A percentile compares a stretch with the other conserved stretches of the same genome.
Conservation (phyloP, 2,888 invertebrate species). For the Brachyptera putata region DNA sequence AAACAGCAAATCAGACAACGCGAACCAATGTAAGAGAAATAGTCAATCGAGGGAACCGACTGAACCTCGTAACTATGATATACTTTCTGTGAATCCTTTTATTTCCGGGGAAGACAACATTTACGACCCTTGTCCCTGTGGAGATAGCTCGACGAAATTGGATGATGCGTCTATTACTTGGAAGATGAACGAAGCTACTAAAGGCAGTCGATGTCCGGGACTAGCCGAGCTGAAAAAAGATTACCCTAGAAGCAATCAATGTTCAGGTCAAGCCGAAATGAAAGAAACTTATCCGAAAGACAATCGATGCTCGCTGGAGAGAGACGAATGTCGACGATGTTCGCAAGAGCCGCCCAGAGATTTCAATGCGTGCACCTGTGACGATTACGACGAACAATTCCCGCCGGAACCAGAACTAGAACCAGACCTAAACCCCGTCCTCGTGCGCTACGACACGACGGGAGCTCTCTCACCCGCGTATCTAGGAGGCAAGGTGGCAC, state of each 20-base stretch:
- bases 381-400: neutral
- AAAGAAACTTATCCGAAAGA: too few species aligned
- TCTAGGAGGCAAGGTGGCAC: neutral
- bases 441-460: slow-evolving; percentile 23
- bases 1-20: slow-evolving; percentile 22
- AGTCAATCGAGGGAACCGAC: neutral
- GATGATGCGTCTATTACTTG: neutral
- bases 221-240: too few species aligned
- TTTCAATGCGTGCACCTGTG: neutral
- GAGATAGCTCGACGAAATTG: neutral
- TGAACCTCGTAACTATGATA: neutral
- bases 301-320: too few species aligned
- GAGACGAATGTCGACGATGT: too few species aligned
- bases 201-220: too few species aligned
- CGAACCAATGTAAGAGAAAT: slow-evolving; percentile 4
- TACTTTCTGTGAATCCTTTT: slow-evolving; percentile 17
- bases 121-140: slow-evolving; percentile 12
- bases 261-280: too few species aligned
- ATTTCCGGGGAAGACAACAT: slow-evolving; percentile 14
- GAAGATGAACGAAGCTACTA: too few species aligned
- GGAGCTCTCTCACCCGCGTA: slow-evolving; percentile 16
- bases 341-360: too few species aligned
- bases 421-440: too few species aligned
- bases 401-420: too few species aligned
- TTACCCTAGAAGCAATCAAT: too few species aligned